Conservation (phyloP, 2,113 vertebrate species). For the Trinectes maculatus region DNA sequence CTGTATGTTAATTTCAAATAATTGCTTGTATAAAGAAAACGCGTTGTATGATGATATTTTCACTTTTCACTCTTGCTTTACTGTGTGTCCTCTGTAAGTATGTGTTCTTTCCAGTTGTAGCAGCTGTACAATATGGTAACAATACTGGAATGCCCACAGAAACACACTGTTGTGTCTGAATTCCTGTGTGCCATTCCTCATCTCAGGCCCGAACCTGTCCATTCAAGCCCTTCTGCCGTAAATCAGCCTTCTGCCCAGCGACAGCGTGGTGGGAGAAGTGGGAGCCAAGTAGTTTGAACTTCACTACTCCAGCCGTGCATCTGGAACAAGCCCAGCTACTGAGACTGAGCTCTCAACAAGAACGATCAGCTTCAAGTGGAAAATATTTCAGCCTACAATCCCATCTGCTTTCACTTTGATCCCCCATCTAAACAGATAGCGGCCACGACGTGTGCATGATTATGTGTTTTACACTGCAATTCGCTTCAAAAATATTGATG, state of each 20-base stretch:
- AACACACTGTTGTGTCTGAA: constrained; percentile 31
- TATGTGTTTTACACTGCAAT: constrained; percentile 61
- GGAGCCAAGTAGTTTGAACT: constrained; percentile 67
- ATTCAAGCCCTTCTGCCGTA: constrained; percentile 34
- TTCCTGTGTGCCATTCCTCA: constrained; percentile 40
- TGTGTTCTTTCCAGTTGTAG: constrained; percentile 1
- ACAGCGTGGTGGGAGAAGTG: constrained; percentile 46
- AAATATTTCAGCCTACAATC: constrained; percentile 72
- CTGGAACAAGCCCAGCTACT: constrained; percentile 69
- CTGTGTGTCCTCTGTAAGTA: not conserved
- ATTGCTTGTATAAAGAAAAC: not conserved
- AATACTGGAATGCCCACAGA: constrained; percentile 14
- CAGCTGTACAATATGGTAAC: constrained; percentile 13
- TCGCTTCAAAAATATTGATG: constrained; percentile 64
- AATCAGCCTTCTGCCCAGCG: constrained; percentile 50
- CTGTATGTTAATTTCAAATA: not conserved
- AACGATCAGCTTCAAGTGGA: constrained; percentile 72
- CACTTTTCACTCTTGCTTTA: not conserved
- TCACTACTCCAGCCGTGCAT: constrained; percentile 51
- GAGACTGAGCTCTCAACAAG: constrained; percentile 65
- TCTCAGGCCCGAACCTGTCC: constrained; percentile 22
- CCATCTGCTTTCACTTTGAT: constrained; percentile 81
- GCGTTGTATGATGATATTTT: not conserved
- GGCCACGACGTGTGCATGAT: constrained; percentile 49
- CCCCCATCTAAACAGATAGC: constrained; percentile 67